Conservation (phyloP, 2,888 invertebrate genomes). For the Phengaris alcon region DNA sequence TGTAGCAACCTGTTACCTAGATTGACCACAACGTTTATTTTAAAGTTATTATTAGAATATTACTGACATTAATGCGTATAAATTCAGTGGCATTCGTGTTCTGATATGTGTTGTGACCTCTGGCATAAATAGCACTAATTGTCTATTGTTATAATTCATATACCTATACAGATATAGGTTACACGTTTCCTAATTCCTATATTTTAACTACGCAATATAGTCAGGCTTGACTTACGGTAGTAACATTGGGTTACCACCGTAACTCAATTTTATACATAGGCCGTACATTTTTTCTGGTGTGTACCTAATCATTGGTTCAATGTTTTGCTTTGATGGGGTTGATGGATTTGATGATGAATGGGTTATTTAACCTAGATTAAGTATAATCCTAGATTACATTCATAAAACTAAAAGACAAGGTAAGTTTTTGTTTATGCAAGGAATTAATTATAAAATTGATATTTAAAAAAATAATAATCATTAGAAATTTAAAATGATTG, state of each 20-base stretch:
- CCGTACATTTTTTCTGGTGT: too few species aligned
- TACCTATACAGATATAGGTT: slow-evolving; percentile 36
- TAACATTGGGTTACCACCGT: background rate
- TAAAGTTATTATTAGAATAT: too few species aligned
- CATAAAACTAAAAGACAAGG: background rate
- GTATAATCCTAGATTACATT: background rate
- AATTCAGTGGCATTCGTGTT: slow-evolving; percentile 32
- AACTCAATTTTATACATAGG: background rate
- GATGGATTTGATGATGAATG: too few species aligned
- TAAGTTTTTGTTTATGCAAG: background rate
- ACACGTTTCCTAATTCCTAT: slow-evolving; percentile 35
- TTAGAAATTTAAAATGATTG: slow-evolving; percentile 8
- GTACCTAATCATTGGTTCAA: too few species aligned
- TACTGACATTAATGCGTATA: background rate
- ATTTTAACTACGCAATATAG: slow-evolving; percentile 32
- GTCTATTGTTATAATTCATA: slow-evolving; percentile 48
- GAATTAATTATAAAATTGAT: slow-evolving; percentile 7
- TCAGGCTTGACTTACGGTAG: too few species aligned
- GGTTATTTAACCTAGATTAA: background rate
- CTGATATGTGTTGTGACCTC: slow-evolving; percentile 44
- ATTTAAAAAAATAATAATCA: slow-evolving; percentile 3
- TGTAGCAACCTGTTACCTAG: too few species aligned
- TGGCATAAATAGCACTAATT: slow-evolving; percentile 45
- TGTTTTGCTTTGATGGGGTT: too few species aligned
- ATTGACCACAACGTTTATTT: too few species aligned